Evolutionary conservation across 2,888 invertebrate genomes (phyloP).

Genomic region (Lithophane socia): DNA sequence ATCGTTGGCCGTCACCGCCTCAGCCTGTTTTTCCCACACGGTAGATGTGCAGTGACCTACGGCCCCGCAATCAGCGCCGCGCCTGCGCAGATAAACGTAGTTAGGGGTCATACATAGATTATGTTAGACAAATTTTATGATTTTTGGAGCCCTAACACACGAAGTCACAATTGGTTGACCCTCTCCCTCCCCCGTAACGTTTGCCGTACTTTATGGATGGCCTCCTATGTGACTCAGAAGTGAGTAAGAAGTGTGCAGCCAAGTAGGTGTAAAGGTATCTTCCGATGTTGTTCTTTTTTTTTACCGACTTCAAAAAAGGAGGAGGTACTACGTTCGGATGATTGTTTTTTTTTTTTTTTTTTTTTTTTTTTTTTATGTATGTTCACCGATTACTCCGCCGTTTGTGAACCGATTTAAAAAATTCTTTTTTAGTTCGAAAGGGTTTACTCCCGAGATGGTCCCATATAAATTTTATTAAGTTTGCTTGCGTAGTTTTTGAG

Average conservation of each 20-base stretch:
- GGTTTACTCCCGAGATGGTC: too few species aligned
- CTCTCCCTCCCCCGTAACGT: too few species aligned
- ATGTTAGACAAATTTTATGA: not conserved
- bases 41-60: slow-evolving; percentile 95
- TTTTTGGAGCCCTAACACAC: not conserved
- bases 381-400: too few species aligned
- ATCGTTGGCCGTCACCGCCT: slow-evolving; percentile 92
- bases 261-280: not conserved
- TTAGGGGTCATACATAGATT: not conserved
- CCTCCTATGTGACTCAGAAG: slow-evolving; percentile 42
- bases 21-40: slow-evolving; percentile 93
- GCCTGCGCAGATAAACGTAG: slow-evolving; percentile 83
- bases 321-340: too few species aligned
- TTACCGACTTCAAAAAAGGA: too few species aligned
- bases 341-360: too few species aligned
- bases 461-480: too few species aligned
- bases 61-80: slow-evolving; percentile 94
- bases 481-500: too few species aligned
- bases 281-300: slow-evolving; percentile 6
- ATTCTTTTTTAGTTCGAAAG: too few species aligned
- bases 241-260: slow-evolving; percentile 18
- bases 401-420: too few species aligned
- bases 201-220: not conserved
- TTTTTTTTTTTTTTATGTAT: too few species aligned
- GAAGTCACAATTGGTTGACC: not conserved